Conservation (phyloP, 2,888 invertebrate genomes). For the Philhelius pedissequus region DNA sequence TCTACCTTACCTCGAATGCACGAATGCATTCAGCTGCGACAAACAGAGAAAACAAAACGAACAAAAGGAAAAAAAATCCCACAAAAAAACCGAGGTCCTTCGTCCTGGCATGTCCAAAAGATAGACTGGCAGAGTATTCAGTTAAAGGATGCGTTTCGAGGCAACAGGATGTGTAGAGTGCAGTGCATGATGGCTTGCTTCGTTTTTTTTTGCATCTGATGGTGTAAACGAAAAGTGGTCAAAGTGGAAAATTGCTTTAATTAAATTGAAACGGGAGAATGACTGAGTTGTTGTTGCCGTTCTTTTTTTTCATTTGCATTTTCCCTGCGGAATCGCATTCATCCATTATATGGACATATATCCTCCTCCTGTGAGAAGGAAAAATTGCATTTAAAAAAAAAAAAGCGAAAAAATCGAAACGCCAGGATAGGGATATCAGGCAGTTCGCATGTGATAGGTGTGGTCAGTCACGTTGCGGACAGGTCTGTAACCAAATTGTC, state of each 20-base stretch:
- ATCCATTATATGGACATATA: not conserved
- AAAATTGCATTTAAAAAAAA: slow-evolving; percentile 57
- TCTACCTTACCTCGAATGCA: slow-evolving; percentile 23
- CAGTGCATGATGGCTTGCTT: not conserved
- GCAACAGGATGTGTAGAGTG: slow-evolving; percentile 45
- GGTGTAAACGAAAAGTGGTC: slow-evolving; percentile 47
- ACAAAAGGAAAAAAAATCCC: not conserved
- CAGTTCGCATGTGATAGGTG: slow-evolving; percentile 62
- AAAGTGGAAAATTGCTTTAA: slow-evolving; percentile 68
- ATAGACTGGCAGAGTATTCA: slow-evolving; percentile 42
- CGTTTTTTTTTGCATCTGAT: slow-evolving; percentile 12
- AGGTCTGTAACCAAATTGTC: slow-evolving; percentile 63
- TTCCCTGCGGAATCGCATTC: not conserved
- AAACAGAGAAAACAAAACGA: not conserved
- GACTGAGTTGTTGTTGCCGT: slow-evolving; percentile 44
- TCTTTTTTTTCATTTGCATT: slow-evolving; percentile 12
- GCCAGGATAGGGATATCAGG: slow-evolving; percentile 30
- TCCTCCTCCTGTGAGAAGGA: slow-evolving; percentile 25
- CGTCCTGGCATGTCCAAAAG: slow-evolving; percentile 58
- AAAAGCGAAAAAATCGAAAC: not conserved
- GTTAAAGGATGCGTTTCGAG: slow-evolving; percentile 53
- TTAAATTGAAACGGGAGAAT: slow-evolving; percentile 62
- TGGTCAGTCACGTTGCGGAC: slow-evolving; percentile 66
- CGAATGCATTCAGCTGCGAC: slow-evolving; percentile 51
- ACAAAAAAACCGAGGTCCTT: not conserved